Percentiles rank a stretch among this genome's conserved stretches.
These are phyloP conservation scores for Seira sanloemensis DNA, from an alignment of 2,888 invertebrate species.

Conservation along the genomic window DNA sequence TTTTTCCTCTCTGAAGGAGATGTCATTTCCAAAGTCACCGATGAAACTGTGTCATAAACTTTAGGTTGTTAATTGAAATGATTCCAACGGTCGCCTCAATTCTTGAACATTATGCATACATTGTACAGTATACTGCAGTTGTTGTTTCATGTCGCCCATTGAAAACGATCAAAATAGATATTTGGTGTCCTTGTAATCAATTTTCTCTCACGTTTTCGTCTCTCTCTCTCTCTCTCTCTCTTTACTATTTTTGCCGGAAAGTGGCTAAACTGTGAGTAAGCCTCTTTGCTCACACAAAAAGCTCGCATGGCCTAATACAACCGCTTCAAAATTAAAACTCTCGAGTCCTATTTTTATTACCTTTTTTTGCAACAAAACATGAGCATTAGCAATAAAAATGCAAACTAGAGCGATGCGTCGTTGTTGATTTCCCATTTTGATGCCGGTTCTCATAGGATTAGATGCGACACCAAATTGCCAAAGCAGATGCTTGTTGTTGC, in stretches of 20 bases:
- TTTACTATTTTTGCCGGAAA: slow-evolving; percentile 16
- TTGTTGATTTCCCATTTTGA: slow-evolving; percentile 9
- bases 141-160: not conserved
- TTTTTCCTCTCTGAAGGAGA: not conserved
- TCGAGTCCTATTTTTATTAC: not conserved
- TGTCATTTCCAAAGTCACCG: not conserved
- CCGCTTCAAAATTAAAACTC: not conserved
- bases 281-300: not conserved
- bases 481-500: no score
- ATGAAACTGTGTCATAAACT: not conserved
- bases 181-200: slow-evolving; percentile 55
- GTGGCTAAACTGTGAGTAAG: not conserved
- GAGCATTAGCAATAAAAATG: not conserved
- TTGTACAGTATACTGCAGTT: not conserved
- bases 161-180: not conserved
- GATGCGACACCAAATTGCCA: slow-evolving; percentile 2
- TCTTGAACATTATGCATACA: no score
- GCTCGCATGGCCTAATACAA: no score
- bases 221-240: no score
- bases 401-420: not conserved
- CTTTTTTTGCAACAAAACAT: not conserved
- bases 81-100: no score
- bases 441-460: slow-evolving; percentile 11
- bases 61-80: not conserved
- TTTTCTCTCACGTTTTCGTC: slow-evolving; percentile 44